Evolutionary conservation across 2,888 invertebrate genomes (phyloP).

Genomic region (Petrolisthes cinctipes): DNA sequence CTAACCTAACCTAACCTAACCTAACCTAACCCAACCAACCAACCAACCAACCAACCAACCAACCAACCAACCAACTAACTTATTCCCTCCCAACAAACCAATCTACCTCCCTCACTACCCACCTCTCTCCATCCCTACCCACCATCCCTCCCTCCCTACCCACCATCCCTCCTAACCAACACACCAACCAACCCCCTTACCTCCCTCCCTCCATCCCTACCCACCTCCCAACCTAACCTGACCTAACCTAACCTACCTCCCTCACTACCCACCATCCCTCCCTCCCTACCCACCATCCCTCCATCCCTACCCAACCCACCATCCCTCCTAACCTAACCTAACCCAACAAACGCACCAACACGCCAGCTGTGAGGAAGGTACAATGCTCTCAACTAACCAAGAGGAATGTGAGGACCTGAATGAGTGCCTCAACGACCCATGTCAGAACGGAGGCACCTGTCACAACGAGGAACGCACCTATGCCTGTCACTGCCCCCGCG

Average conservation of each 20-base stretch:
- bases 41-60: too few species aligned
- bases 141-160: too few species aligned
- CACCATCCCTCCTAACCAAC: too few species aligned
- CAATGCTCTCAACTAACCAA: slow-evolving; percentile 88
- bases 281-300: too few species aligned
- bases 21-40: too few species aligned
- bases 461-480: slow-evolving; percentile 90
- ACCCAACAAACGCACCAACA: not conserved
- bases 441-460: slow-evolving; percentile 92
- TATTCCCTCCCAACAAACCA: too few species aligned
- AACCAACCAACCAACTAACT: too few species aligned
- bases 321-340: not conserved
- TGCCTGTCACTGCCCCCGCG: slow-evolving; percentile 90
- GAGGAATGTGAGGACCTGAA: slow-evolving; percentile 96
- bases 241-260: not conserved
- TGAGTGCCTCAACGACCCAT: slow-evolving; percentile 93
- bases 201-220: not conserved
- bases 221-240: not conserved
- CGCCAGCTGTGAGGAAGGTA: slow-evolving; percentile 90
- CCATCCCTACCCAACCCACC: not conserved
- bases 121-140: too few species aligned
- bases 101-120: too few species aligned
- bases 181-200: too few species aligned
- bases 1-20: too few species aligned
- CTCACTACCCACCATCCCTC: too few species aligned